Base-by-base conservation (phyloP, 1,140 invertebrate species). In the Notospermus geniculatus region DNA sequence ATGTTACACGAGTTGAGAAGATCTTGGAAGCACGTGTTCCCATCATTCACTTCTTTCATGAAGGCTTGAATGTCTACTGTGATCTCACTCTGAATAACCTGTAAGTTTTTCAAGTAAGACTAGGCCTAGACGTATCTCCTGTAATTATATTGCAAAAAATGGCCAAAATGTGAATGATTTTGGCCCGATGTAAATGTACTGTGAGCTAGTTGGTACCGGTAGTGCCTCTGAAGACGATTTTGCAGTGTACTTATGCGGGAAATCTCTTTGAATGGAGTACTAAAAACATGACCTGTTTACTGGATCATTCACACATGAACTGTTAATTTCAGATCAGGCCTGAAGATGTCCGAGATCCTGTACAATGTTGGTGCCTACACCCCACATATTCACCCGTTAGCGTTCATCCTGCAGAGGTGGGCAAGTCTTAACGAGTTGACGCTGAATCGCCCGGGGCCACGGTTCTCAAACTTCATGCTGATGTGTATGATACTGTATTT, bases 381-480 rank as follows among this genome's bases (percentile, higher is more conserved):
- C 81, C 54, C 70, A 0, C 82, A 90, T 59, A 87, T 91, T 0
- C 84, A 86, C n/a, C 90, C 91, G 0, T 80, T 95, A 25, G 83
- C 90, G 29, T 89, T 88, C 69, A 85, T 86, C 9, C 84, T 94
- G 63, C 84, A 89, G 59, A 85, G 86, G 66, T 95, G 92, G 92
- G 92, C 92, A 0, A 75, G 84, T 29, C 72, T 81, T 30, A 78
- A 83, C 0, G 83, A 84, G 2, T 72, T 95, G 39, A 94, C 91
- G 4, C 87, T 86, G 68, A 83, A 82, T 28, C 76, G 85, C 0
- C 90, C 92, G 0, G 91, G 91, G 1, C 79, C 84, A 15, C 91
- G 89, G 87, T 89, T 94, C 55, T 90, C 90, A 9, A 95, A 94
- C 82, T 95, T 94, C 81, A 89, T 90, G 2, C 81, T 95, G 2